Conservation (phyloP, 2,888 invertebrate genomes). For the Parnassius mnemosyne region DNA sequence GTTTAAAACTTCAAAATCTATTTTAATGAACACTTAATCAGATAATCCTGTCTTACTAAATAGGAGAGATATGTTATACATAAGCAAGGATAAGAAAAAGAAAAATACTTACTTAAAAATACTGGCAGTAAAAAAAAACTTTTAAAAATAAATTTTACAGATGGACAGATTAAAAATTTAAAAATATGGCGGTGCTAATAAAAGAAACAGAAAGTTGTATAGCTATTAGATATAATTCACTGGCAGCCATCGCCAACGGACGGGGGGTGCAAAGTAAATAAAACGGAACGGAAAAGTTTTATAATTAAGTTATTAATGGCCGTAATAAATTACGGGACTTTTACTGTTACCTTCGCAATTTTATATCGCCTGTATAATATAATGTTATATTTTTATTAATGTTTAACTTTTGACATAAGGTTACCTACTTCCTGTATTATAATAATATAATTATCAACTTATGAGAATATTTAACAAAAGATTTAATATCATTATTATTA, state of each 20-base stretch:
- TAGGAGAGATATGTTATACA: no score
- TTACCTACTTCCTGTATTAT: no score
- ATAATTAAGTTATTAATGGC: conserved; percentile 29
- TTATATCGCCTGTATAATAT: conserved; percentile 18
- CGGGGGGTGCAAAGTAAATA: conserved; percentile 28
- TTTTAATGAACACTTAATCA: no score
- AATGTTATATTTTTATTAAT: background rate
- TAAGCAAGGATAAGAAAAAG: background rate
- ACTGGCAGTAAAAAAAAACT: background rate
- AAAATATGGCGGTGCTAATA: conserved; percentile 22
- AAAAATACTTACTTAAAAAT: background rate
- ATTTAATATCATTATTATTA: no score
- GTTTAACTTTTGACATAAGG: background rate
- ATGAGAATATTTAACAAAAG: no score
- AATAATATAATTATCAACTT: no score
- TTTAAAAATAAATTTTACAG: background rate
- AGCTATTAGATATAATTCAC: conserved; percentile 27
- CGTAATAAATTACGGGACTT: conserved; percentile 26
- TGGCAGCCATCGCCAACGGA: conserved; percentile 24
- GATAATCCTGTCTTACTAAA: no score
- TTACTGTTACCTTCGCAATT: conserved; percentile 23
- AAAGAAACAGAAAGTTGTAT: conserved; percentile 25
- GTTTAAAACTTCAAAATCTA: no score
- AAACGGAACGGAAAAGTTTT: conserved; percentile 28
- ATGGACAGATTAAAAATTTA: conserved; percentile 16